Conservation (phyloP, 2,113 vertebrate species). For the Felis catus region F.catus_Fca126_mat1.0 CM031421.1:971501-972000, state of each 20-base stretch:
- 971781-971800: slow-evolving; percentile 83
- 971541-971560: slow-evolving; percentile 97
- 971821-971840: slow-evolving; percentile 80
- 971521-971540: slow-evolving; percentile 99
- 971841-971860: slow-evolving; percentile 92
- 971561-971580: slow-evolving; percentile 98
- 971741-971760: slow-evolving; percentile 82
- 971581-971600: slow-evolving; percentile 99
- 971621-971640: slow-evolving; percentile 99
- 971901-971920: slow-evolving; percentile 82
- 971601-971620: slow-evolving; percentile 98
- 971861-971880: slow-evolving; percentile 88
- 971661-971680: slow-evolving; percentile 99
- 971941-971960: slow-evolving; percentile 81
- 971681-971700: slow-evolving; percentile 98
- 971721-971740: slow-evolving; percentile 93
- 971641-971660: slow-evolving; percentile 98
- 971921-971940: slow-evolving; percentile 87
- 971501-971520: slow-evolving; percentile 98
- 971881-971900: slow-evolving; percentile 87
- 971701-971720: slow-evolving; percentile 89
- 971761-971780: slow-evolving; percentile 75
- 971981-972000: slow-evolving; percentile 84
- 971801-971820: slow-evolving; percentile 86
- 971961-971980: slow-evolving; percentile 80